phyloP scores from a whole-genome alignment of 2,113 vertebrate species.

The Sterrhoptilus dennistouni region DNA sequence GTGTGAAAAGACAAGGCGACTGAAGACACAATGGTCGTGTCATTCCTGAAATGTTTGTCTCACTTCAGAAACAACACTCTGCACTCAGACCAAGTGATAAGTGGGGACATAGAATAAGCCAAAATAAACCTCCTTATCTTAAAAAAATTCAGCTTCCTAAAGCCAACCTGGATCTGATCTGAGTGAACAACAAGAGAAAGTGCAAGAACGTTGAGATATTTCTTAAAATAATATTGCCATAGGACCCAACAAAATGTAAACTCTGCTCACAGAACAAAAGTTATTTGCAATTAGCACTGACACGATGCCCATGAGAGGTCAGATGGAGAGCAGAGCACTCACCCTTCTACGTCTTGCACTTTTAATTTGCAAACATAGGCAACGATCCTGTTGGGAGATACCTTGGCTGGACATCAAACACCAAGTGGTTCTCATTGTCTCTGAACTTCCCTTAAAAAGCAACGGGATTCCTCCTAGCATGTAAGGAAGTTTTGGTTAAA shows the following conservation, averaged over 20 bases:
- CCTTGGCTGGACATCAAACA: constrained; percentile 7
- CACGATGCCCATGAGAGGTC: not conserved
- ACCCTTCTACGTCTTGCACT: not conserved
- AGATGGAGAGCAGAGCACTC: constrained; percentile 15
- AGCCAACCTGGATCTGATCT: constrained; percentile 33
- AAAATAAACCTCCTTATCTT: constrained; percentile 59
- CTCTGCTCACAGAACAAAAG: not conserved
- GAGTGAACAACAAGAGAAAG: constrained; percentile 45
- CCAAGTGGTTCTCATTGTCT: constrained; percentile 10
- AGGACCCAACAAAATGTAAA: constrained; percentile 6
- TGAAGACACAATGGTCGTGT: constrained; percentile 14
- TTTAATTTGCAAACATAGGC: constrained; percentile 41
- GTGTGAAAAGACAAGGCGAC: constrained; percentile 19
- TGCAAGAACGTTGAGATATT: not conserved
- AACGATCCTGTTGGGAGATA: not conserved
- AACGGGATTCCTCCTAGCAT: not conserved
- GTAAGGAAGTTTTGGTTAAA: not conserved
- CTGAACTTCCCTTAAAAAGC: constrained; percentile 24
- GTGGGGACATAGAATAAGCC: constrained; percentile 23
- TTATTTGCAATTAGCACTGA: constrained; percentile 22
- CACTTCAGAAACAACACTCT: constrained; percentile 43
- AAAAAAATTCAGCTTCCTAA: constrained; percentile 49
- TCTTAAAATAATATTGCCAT: constrained; percentile 52
- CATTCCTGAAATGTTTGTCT: not conserved
- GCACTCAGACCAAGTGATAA: constrained; percentile 27